Evolutionary conservation across 2,888 invertebrate genomes (phyloP).

Genomic region (Perithous albicinctus): DNA sequence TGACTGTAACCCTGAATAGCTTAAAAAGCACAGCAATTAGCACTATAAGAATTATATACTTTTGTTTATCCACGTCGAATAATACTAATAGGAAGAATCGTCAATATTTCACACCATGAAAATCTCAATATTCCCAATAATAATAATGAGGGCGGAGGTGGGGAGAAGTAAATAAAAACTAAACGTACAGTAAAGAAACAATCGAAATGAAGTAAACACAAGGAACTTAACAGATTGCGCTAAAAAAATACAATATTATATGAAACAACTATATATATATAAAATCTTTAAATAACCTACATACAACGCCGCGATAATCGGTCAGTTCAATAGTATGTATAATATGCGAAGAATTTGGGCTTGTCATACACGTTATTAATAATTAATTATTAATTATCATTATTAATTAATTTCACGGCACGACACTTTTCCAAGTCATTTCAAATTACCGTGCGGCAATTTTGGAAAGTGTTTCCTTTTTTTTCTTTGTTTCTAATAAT

Average conservation of each 20-base stretch:
- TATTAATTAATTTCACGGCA: slow-evolving; percentile 31
- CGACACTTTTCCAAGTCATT: slow-evolving; percentile 73
- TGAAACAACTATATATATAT: slow-evolving; percentile 81
- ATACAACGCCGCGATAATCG: slow-evolving; percentile 71
- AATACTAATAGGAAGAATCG: too few relatives aligned
- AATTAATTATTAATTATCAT: slow-evolving; percentile 15
- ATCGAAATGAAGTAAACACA: slow-evolving; percentile 59
- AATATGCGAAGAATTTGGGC: slow-evolving; percentile 62
- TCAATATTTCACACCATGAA: too few relatives aligned
- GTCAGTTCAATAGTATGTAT: slow-evolving; percentile 52
- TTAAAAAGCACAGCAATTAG: too few relatives aligned
- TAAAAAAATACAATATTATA: slow-evolving; percentile 80
- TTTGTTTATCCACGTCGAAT: too few relatives aligned
- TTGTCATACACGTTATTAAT: slow-evolving; percentile 43
- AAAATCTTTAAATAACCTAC: slow-evolving; percentile 80
- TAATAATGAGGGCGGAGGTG: too few relatives aligned
- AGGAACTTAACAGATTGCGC: slow-evolving; percentile 79
- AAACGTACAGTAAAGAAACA: neutral
- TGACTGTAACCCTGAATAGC: too few relatives aligned
- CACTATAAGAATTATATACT: too few relatives aligned
- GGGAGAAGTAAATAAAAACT: slow-evolving; percentile 22
- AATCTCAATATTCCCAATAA: too few relatives aligned
- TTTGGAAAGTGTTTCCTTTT: slow-evolving; percentile 74
- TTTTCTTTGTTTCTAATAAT: slow-evolving; percentile 31
- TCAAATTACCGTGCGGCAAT: slow-evolving; percentile 77